Base-by-base conservation (phyloP, 2,113 vertebrate species). In the Tachysurus vachellii region DNA sequence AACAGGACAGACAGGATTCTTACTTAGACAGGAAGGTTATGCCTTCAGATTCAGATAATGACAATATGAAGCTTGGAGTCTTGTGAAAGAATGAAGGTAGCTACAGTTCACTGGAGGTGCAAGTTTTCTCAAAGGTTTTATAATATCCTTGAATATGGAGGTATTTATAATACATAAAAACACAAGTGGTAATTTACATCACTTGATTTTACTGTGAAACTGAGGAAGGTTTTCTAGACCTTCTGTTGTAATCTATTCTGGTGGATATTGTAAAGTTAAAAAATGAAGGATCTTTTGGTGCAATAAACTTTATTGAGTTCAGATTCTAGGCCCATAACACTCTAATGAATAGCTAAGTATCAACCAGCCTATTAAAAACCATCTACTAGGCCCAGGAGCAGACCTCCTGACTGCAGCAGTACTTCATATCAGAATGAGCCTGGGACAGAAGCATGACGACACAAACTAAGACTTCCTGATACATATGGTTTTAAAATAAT, bases 281-380 rank as follows among this genome's bases (percentile, higher is more conserved):
- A 80, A 80, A 36, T 14, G 12, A 59, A 16, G 56, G 14, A 85
- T 80, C 50, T 68, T 86, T 87, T 83, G 86, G 84, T 57, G 76
- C 85, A 88, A 87, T 85, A 90, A 84, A 87, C 86, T 31, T 28
- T 64, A 87, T 89, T 79, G 62, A 77, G 64, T 89, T 89, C 83
- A 85, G 84, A 83, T 91, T 90, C 88, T 87, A 85, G 88, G 53
- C 84, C 70, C 23, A 79, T 84, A 88, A 88, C 75, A 85, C 84
- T 88, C 83, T 88, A 88, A 91, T 85, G 83, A 88, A 73, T 87
- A 84, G 90, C 79, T 87, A 82, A 53, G 86, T 91, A 89, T 87
- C 86, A 59, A 83, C 79, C 42, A 50, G 82, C 90, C 57, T 87
- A 87, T 91, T 89, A 89, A 91, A 89, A 81, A 62, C 79, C 84